Evolutionary conservation across 2,113 vertebrate genomes (phyloP).

Genomic region (Gavialis gangeticus): DNA sequence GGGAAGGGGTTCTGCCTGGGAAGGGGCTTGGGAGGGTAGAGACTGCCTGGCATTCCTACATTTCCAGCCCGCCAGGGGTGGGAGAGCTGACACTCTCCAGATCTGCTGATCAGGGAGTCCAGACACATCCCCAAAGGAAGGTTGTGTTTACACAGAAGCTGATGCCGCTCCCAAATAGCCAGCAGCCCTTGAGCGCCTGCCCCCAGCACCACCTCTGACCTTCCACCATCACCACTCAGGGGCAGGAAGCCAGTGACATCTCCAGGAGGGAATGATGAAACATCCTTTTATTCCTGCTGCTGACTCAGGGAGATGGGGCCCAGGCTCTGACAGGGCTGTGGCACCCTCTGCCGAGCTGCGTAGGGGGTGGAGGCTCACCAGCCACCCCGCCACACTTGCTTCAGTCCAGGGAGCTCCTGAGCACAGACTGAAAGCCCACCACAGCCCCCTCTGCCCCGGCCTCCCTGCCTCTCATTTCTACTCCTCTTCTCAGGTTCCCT

Average conservation of each 20-base stretch:
- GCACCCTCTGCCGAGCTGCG: too few relatives aligned
- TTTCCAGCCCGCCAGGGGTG: background rate
- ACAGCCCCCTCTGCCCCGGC: background rate
- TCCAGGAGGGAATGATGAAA: background rate
- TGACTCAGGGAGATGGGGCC: background rate
- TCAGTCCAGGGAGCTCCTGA: too few relatives aligned
- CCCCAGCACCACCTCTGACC: background rate
- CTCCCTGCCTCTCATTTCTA: background rate
- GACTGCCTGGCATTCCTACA: background rate
- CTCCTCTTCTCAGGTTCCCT: background rate
- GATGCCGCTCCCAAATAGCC: background rate
- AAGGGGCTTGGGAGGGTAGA: background rate
- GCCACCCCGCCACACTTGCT: too few relatives aligned
- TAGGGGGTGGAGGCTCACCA: too few relatives aligned
- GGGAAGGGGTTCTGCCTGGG: background rate
- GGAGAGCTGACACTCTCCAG: background rate
- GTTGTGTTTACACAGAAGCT: background rate
- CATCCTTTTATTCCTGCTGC: background rate
- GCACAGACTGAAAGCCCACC: background rate
- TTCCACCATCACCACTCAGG: background rate
- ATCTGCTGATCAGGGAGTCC: background rate
- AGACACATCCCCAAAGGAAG: background rate
- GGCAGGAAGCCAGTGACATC: background rate
- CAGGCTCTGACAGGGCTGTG: background rate
- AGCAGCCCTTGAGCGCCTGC: background rate